Base-by-base conservation (phyloP, 2,113 vertebrate species). In the Grammomys dolichurus region DNA sequence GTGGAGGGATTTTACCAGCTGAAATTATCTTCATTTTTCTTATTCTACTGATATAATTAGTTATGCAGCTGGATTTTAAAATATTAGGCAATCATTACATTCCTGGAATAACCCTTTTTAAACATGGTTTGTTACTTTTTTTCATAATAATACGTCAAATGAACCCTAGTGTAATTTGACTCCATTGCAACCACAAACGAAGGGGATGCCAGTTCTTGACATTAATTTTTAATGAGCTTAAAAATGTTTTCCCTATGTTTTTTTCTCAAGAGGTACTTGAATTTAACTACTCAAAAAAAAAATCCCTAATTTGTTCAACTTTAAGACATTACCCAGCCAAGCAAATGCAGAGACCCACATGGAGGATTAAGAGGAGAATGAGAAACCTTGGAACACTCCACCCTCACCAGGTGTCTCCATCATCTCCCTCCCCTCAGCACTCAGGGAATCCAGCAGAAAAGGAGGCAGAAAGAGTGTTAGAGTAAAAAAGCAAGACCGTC, bases 181-280 rank as follows among this genome's bases (percentile, higher is more conserved):
- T 65, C 43, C 11, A 72, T 72, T 54, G 33, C 72, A 33, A 40
- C 92, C 33, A 51, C 28, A 76, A 28, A 95, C n/a, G 13, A 10
- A 80, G 78, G 28, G 40, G 73, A 81, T 81, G 11, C 31, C n/a
- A 6, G 73, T 63, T 65, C 17, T 67, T 28, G 40, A 33, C 43
- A 94, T 24, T 89, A 12, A 65, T 85, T 72, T 92, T 92, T 93
- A 80, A 93, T 60, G 43, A 54, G 51, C 43, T 54, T 54, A 51
- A 16, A 63, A 22, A 81, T 14, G 60, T 86, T 10, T 95, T 56
- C 46, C 26, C 5, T 43, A 5, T 67, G 26, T 24, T 87, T 65
- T 77, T 82, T 60, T 48, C 11, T 24, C 36, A 24, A 40, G 36
- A 82, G 22, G 36, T 13, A 58, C 80, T 82, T 82, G 7, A 16